Evolutionary conservation across 92 coral and sea anemone species (phyloP).

Genomic region (Blastomussa wellsi): DNA sequence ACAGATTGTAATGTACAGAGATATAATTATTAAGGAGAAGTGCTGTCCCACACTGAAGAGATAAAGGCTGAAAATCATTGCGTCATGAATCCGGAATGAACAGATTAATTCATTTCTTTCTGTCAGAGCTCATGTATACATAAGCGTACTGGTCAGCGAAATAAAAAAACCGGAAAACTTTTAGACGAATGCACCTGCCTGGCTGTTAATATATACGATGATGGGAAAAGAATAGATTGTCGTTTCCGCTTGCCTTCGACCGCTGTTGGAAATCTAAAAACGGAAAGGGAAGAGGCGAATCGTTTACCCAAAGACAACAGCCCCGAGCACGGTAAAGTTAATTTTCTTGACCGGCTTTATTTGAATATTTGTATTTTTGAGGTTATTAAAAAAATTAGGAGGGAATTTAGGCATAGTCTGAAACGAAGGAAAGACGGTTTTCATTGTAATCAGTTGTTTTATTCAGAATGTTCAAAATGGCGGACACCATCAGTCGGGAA

Average conservation of each 20-base stretch:
- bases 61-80: too few species aligned
- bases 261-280: constrained; percentile 4
- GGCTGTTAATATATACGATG: neutral
- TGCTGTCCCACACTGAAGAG: too few species aligned
- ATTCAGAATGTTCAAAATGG: neutral
- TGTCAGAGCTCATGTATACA: too few species aligned
- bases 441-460: neutral
- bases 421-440: neutral
- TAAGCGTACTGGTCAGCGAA: too few species aligned
- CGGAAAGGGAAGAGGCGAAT: neutral
- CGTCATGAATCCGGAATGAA: too few species aligned
- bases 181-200: constrained; percentile 16
- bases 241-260: constrained; percentile 14
- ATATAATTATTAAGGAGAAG: too few species aligned
- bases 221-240: neutral
- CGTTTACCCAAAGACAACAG: neutral
- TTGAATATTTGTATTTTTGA: neutral
- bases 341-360: neutral
- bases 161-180: neutral
- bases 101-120: too few species aligned
- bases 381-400: neutral
- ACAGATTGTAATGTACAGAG: too few species aligned
- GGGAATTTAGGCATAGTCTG: neutral
- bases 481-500: neutral
- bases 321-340: neutral